These are phyloP conservation scores for Polypterus bichir DNA, from an alignment of 2,113 vertebrate species.

Conservation along the genomic window DNA sequence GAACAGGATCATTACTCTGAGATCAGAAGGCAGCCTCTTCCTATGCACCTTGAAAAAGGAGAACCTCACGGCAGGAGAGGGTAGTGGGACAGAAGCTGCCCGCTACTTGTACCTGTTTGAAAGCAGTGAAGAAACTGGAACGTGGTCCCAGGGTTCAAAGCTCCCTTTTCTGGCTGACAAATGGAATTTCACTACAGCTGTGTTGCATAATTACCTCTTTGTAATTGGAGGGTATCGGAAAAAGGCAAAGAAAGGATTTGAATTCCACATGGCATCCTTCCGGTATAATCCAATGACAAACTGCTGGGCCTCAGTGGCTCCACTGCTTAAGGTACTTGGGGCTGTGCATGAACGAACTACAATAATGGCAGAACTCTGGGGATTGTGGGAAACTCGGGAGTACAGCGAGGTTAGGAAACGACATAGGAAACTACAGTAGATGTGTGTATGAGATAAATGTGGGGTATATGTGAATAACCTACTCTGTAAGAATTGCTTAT, in stretches of 20 bases:
- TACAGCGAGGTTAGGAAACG: no score
- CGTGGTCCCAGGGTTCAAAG: conserved; percentile 35
- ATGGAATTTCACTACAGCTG: conserved; percentile 58
- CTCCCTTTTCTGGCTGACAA: conserved; percentile 57
- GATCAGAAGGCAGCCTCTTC: conserved; percentile 22
- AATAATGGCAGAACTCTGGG: no score
- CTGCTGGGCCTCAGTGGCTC: conserved; percentile 40
- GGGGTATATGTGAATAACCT: no score
- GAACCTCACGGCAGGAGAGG: conserved; percentile 36
- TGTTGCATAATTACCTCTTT: conserved; percentile 56
- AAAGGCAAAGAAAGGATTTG: conserved; percentile 34
- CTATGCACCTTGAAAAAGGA: conserved; percentile 55
- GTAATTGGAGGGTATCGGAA: conserved; percentile 53
- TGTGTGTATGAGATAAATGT: no score
- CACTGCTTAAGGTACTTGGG: conserved; percentile 43
- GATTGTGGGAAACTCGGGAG: no score
- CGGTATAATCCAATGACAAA: conserved; percentile 49
- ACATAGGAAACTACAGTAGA: no score
- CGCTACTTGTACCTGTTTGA: conserved; percentile 34
- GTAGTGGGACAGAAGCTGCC: conserved; percentile 30
- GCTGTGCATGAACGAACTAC: no score
- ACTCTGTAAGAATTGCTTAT: no score
- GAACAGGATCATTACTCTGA: conserved; percentile 29
- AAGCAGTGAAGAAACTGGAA: conserved; percentile 20
- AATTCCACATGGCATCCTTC: conserved; percentile 55